Percentiles rank a stretch among this genome's conserved stretches.
Conservation (phyloP, 1,140 invertebrate genomes). For the Apis laboriosa region DNA sequence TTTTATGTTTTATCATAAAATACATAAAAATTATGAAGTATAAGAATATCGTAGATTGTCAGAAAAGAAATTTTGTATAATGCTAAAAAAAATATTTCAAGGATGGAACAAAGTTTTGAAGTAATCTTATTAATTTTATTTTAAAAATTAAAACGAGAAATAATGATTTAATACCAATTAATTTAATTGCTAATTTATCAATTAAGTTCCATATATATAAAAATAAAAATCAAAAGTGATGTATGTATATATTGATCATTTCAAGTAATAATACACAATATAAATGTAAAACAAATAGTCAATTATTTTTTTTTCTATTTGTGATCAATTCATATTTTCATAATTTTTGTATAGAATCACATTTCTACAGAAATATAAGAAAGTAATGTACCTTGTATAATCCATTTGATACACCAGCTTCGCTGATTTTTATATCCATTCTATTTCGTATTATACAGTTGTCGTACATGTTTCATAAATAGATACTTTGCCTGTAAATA, state of each 20-base stretch:
- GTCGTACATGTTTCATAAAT: conserved; percentile 62
- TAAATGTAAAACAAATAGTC: conserved; percentile 47
- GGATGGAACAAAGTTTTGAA: not conserved
- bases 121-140: not conserved
- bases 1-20: conserved; percentile 24
- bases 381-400: conserved; percentile 64
- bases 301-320: conserved; percentile 21
- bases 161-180: conserved; percentile 2
- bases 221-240: conserved; percentile 48
- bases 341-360: conserved; percentile 39
- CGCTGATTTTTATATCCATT: conserved; percentile 62
- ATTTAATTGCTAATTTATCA: conserved; percentile 5
- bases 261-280: conserved; percentile 52
- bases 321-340: conserved; percentile 25
- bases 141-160: conserved; percentile 1
- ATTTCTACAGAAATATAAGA: conserved; percentile 53
- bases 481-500: conserved; percentile 59
- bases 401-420: conserved; percentile 64
- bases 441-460: conserved; percentile 65
- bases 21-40: conserved; percentile 25
- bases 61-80: conserved; percentile 11
- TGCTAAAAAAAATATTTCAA: conserved; percentile 6
- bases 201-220: not conserved
- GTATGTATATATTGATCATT: conserved; percentile 40
- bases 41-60: conserved; percentile 20